Evolutionary conservation across 2,797 vertebrate genomes (phyloP).

Genomic region (Cynodonichthys magdalenae): DNA sequence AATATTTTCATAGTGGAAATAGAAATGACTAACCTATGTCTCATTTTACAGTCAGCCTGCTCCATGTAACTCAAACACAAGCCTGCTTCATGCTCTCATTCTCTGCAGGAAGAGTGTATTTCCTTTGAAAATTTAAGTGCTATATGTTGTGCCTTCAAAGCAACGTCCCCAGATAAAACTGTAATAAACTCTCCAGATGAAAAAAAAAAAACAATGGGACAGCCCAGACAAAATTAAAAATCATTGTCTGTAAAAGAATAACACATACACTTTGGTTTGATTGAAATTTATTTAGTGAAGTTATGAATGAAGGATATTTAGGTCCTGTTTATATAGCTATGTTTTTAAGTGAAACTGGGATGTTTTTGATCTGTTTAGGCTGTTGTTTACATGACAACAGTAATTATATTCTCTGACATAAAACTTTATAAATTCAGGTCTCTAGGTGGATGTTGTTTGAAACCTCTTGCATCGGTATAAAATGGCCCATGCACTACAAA

Average conservation of each 20-base stretch:
- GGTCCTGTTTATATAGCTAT: too few species aligned
- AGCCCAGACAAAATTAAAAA: slow-evolving; percentile 24
- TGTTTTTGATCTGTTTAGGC: too few species aligned
- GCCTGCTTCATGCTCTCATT: slow-evolving; percentile 7
- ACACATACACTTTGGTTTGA: not conserved
- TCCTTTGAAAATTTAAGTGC: slow-evolving; percentile 40
- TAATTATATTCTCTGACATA: too few species aligned
- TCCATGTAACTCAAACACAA: slow-evolving; percentile 7
- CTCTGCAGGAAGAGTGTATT: slow-evolving; percentile 22
- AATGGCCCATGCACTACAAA: too few species aligned
- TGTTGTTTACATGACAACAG: too few species aligned
- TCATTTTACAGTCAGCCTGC: slow-evolving; percentile 14
- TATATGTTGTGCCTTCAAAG: slow-evolving; percentile 41
- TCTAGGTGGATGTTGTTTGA: too few species aligned
- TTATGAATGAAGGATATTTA: too few species aligned
- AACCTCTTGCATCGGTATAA: too few species aligned
- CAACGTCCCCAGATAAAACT: slow-evolving; percentile 49
- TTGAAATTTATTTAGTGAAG: not conserved
- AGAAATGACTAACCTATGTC: slow-evolving; percentile 16
- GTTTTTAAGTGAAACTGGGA: too few species aligned
- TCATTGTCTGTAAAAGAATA: not conserved
- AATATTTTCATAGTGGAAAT: slow-evolving; percentile 24
- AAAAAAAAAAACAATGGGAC: slow-evolving; percentile 32
- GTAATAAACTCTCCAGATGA: slow-evolving; percentile 41
- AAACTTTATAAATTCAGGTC: too few species aligned